These are phyloP conservation scores for Oxygymnocypris stewartii DNA, from an alignment of 2,113 vertebrate genomes.

Conservation along the genomic window DNA sequence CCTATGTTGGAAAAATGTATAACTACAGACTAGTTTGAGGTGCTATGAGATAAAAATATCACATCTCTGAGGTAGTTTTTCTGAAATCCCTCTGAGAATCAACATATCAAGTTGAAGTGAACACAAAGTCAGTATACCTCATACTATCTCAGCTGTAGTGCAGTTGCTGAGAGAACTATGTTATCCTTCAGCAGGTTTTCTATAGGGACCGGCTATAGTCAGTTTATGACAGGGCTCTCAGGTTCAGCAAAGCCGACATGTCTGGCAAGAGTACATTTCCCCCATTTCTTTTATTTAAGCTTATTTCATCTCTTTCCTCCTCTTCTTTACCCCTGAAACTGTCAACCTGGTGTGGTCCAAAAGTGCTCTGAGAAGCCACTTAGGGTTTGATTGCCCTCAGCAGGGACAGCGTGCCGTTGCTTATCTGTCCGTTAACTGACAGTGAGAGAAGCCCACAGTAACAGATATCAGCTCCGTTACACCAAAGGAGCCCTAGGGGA, in stretches of 20 bases:
- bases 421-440: conserved; percentile 64
- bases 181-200: conserved; percentile 41
- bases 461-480: conserved; percentile 60
- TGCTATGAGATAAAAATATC: conserved; percentile 26
- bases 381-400: conserved; percentile 59
- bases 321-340: conserved; percentile 40
- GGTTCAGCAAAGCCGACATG: conserved; percentile 44
- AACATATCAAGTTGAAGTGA: conserved; percentile 29
- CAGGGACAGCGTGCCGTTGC: conserved; percentile 50
- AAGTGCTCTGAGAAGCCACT: conserved; percentile 52
- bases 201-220: conserved; percentile 43
- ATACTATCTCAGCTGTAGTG: conserved; percentile 44
- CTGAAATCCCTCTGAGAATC: conserved; percentile 21
- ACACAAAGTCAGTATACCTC: conserved; percentile 7
- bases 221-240: conserved; percentile 43
- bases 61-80: conserved; percentile 12
- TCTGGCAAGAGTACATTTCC: conserved; percentile 38
- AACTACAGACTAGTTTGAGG: background rate
- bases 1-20: background rate
- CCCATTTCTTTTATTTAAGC: conserved; percentile 41
- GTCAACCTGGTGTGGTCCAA: conserved; percentile 55
- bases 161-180: conserved; percentile 44
- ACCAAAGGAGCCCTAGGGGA: conserved; percentile 54
- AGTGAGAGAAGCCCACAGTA: conserved; percentile 54
- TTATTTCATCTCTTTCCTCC: conserved; percentile 40